Evolutionary conservation across 1,140 invertebrate species (phyloP).

Genomic region (Oscheius sp.): DNA sequence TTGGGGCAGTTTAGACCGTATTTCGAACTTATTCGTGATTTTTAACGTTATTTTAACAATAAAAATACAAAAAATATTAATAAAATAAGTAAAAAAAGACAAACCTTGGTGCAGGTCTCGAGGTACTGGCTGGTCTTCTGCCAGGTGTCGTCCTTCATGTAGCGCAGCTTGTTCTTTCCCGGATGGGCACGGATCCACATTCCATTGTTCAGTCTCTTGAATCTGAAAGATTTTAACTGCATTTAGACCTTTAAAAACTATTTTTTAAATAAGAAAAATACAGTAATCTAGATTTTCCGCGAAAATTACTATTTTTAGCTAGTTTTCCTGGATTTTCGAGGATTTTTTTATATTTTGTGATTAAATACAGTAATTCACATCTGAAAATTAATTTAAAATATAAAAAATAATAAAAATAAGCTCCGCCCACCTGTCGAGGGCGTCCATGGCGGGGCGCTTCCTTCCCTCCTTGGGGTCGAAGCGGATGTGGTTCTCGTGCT

Average conservation of each 20-base stretch:
- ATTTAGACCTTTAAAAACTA: not conserved
- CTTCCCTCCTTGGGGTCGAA: slow-evolving; percentile 54
- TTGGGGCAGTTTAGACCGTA: not conserved
- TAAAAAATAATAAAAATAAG: not conserved
- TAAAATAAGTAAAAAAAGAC: not conserved
- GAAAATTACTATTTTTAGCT: not conserved
- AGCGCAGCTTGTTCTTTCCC: slow-evolving; percentile 46
- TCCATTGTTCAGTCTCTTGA: slow-evolving; percentile 59
- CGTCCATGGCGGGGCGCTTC: slow-evolving; percentile 56
- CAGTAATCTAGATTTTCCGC: not conserved
- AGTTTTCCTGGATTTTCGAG: not conserved
- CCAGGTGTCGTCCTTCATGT: slow-evolving; percentile 53
- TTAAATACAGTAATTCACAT: not conserved
- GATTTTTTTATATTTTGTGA: no score
- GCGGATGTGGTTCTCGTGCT: slow-evolving; percentile 59
- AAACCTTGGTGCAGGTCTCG: slow-evolving; percentile 54
- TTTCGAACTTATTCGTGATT: not conserved
- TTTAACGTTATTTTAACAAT: no score
- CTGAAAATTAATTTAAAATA: not conserved
- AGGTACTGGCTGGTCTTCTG: slow-evolving; percentile 45
- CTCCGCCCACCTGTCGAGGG: slow-evolving; percentile 44
- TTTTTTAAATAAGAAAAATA: not conserved
- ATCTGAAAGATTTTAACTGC: slow-evolving; percentile 34
- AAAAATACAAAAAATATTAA: not conserved
- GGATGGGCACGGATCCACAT: slow-evolving; percentile 55